Percentiles rank a stretch among this genome's conserved stretches.
Conservation (phyloP, 2,797 vertebrate species). For the Salarias fasciatus region DNA sequence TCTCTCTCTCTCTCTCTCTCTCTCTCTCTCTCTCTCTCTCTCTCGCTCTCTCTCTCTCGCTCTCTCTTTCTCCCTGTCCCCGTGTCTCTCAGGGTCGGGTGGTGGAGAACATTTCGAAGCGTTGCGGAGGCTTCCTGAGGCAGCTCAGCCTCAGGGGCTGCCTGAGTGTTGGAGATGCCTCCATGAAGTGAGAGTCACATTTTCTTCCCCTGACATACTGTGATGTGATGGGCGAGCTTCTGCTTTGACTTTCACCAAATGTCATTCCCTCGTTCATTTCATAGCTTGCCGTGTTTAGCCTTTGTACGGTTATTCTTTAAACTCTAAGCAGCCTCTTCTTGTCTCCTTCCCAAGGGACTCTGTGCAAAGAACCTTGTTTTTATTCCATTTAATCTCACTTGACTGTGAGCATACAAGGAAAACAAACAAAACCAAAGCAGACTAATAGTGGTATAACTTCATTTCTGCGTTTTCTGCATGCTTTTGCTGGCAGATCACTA, state of each 20-base stretch:
- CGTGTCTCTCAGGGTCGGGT: constrained; percentile 87
- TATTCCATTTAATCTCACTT: constrained; percentile 31
- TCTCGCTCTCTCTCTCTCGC: constrained; percentile 40
- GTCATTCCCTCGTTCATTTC: constrained; percentile 28
- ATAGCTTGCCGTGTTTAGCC: constrained; percentile 16
- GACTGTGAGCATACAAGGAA: constrained; percentile 8
- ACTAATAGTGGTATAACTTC: background rate
- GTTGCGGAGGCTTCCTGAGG: constrained; percentile 94
- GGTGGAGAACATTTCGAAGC: constrained; percentile 97
- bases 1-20: constrained; percentile 43
- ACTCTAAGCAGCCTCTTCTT: constrained; percentile 24
- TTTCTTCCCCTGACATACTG: constrained; percentile 27
- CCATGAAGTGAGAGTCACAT: constrained; percentile 90
- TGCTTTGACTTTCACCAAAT: constrained; percentile 27
- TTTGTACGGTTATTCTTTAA: constrained; percentile 28
- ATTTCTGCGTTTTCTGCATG: constrained; percentile 12
- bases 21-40: constrained; percentile 46
- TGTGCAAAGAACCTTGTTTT: background rate
- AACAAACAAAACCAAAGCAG: background rate
- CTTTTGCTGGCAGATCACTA: constrained; percentile 10
- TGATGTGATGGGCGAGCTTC: constrained; percentile 12
- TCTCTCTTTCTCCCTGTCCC: constrained; percentile 32
- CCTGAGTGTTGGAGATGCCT: constrained; percentile 92
- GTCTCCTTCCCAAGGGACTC: constrained; percentile 19
- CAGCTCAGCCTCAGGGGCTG: constrained; percentile 94